These are phyloP conservation scores for Aurelia coerulea DNA, from an alignment of 30 jellyfish, hydroid and myxozoan genomes.

Conservation along the genomic window DNA sequence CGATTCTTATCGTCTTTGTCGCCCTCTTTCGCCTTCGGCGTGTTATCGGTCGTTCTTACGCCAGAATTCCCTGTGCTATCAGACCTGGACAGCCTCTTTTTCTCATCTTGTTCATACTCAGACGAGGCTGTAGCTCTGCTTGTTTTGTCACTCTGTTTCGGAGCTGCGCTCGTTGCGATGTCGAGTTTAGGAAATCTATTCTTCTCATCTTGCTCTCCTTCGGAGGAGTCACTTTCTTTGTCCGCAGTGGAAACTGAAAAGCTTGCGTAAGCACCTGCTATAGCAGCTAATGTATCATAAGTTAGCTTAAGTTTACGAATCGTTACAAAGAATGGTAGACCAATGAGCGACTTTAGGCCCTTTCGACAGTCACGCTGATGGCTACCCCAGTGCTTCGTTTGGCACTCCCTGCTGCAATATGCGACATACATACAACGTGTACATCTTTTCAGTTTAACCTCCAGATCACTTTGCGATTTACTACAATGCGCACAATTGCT, in stretches of 20 bases:
- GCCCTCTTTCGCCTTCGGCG: constrained; percentile 24
- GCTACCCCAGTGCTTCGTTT: constrained; percentile 79
- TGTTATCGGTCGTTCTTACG: constrained; percentile 7
- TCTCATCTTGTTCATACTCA: constrained; percentile 63
- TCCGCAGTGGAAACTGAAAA: constrained; percentile 51
- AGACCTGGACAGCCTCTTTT: constrained; percentile 3
- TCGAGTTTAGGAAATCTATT: constrained; percentile 4
- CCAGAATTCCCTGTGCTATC: constrained; percentile 18
- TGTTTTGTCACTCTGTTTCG: constrained; percentile 5
- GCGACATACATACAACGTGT: constrained; percentile 88
- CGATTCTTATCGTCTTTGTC: constrained; percentile 52
- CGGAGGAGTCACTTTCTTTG: constrained; percentile 34
- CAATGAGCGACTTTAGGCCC: constrained; percentile 69
- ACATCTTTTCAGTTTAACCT: constrained; percentile 84
- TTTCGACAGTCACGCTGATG: constrained; percentile 81
- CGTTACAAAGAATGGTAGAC: constrained; percentile 81
- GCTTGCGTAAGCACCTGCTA: constrained; percentile 61
- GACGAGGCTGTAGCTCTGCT: constrained; percentile 17
- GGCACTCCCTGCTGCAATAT: constrained; percentile 92
- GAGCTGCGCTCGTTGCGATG: not conserved
- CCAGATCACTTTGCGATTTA: constrained; percentile 54
- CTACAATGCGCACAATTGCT: constrained; percentile 58
- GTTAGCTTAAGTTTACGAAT: constrained; percentile 49
- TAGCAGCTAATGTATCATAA: constrained; percentile 52
- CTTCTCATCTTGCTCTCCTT: constrained; percentile 46